phyloP scores from a whole-genome alignment of 2,113 vertebrate genomes.

The Larimichthys crocea region DNA sequence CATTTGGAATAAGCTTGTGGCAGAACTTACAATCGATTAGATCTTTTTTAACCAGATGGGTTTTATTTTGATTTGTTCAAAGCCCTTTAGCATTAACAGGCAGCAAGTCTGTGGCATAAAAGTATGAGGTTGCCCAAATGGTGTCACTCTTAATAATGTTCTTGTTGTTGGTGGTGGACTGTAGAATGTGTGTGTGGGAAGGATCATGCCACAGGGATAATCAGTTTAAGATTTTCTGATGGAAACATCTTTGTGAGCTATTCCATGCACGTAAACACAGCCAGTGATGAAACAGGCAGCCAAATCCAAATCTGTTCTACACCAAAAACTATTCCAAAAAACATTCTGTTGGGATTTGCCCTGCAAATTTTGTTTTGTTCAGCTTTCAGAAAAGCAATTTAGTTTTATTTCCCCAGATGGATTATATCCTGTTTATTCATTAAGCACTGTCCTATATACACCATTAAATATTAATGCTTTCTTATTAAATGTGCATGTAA shows the following conservation, averaged over 20 bases:
- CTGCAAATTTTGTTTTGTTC: not conserved
- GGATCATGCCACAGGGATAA: not conserved
- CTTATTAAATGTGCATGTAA: not conserved
- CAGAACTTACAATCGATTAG: not conserved
- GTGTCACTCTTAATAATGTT: not conserved
- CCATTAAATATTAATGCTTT: conserved; percentile 2
- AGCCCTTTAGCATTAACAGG: not conserved
- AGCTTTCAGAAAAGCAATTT: not conserved
- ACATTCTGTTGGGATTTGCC: not conserved
- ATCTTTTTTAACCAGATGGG: not conserved
- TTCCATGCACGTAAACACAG: conserved; percentile 1
- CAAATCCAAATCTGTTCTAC: conserved; percentile 19
- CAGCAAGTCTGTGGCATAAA: not conserved
- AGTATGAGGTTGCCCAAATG: not conserved
- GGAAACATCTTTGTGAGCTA: not conserved
- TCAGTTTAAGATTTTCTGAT: not conserved
- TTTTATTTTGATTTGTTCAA: not conserved
- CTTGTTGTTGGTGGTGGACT: not conserved
- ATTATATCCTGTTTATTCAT: conserved; percentile 5
- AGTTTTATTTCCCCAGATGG: not conserved
- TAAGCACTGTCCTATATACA: not conserved
- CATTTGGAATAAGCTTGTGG: not conserved
- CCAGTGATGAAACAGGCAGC: not conserved
- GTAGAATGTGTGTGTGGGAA: not conserved
- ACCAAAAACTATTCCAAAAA: not conserved